Conservation (phyloP, 2,888 invertebrate species). For the Achlya flavicornis region DNA sequence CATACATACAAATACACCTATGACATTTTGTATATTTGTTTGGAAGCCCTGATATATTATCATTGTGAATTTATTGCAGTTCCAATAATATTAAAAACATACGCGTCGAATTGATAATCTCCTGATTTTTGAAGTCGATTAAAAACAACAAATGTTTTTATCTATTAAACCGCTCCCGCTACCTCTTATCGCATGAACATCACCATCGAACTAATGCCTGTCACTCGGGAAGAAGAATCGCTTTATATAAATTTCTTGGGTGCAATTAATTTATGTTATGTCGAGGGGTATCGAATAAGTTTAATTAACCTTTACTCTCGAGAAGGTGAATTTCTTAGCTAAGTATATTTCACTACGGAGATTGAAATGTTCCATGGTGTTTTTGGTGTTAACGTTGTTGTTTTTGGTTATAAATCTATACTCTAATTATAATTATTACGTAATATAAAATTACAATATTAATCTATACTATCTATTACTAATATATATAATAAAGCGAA, state of each 20-base stretch:
- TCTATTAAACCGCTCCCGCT: conserved; percentile 23
- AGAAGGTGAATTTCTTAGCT: conserved; percentile 28
- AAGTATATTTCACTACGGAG: conserved; percentile 14
- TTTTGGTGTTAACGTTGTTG: neutral
- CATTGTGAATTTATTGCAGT: too few species aligned
- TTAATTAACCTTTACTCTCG: conserved; percentile 63
- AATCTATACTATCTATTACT: too few species aligned
- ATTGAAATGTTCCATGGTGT: conserved; percentile 21
- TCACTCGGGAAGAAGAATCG: conserved; percentile 72
- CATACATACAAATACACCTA: too few species aligned
- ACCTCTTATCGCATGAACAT: conserved; percentile 32
- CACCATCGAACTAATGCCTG: conserved; percentile 55
- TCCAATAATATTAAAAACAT: too few species aligned
- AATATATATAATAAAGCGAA: too few species aligned
- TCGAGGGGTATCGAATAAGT: conserved; percentile 62
- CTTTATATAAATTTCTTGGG: conserved; percentile 72
- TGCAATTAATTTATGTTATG: conserved; percentile 76
- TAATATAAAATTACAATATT: too few species aligned
- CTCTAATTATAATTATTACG: too few species aligned
- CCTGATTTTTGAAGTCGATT: too few species aligned
- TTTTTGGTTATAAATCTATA: too few species aligned
- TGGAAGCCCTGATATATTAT: too few species aligned
- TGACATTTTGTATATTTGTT: too few species aligned
- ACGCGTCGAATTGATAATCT: too few species aligned
- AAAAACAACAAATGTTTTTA: neutral